These are phyloP conservation scores for Nyctereutes procyonoides DNA, from an alignment of 2,113 vertebrate species.

Conservation along the genomic window DNA sequence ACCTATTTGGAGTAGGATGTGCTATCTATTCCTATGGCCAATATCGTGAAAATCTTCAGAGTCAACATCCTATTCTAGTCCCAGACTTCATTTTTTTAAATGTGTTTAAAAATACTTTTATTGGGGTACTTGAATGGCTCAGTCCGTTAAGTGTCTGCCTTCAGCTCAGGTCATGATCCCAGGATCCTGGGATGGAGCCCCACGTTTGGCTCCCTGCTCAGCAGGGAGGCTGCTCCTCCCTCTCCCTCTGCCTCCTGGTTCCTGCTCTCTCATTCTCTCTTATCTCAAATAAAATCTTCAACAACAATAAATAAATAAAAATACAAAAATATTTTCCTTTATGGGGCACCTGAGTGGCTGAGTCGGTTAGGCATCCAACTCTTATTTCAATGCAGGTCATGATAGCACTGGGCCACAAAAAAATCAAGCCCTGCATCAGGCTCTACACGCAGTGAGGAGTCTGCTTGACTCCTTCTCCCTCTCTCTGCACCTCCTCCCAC, in stretches of 20 bases:
- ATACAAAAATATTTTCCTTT: too few species aligned
- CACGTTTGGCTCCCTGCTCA: background rate
- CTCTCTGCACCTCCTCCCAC: background rate
- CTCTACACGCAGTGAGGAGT: too few species aligned
- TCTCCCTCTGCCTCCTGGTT: background rate
- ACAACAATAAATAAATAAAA: too few species aligned
- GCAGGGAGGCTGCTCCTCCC: background rate
- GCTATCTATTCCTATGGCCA: background rate
- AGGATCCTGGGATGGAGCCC: fast-evolving
- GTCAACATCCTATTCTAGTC: background rate
- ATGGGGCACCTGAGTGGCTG: too few species aligned
- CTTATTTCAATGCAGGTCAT: too few species aligned
- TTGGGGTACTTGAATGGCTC: background rate
- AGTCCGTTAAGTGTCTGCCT: background rate
- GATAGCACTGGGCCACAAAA: too few species aligned
- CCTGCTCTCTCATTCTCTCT: too few species aligned
- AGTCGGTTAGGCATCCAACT: too few species aligned
- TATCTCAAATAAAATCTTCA: too few species aligned
- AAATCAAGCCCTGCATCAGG: too few species aligned
- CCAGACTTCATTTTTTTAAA: conserved; percentile 12
- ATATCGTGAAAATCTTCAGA: background rate
- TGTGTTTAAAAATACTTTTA: background rate
- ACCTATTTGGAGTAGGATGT: conserved; percentile 19
- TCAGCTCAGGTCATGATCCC: background rate
- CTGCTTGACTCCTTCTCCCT: too few species aligned